These are phyloP conservation scores for Lepidocyrtinus sp. DNA, from an alignment of 2,888 invertebrate species.

Conservation along the genomic window DNA sequence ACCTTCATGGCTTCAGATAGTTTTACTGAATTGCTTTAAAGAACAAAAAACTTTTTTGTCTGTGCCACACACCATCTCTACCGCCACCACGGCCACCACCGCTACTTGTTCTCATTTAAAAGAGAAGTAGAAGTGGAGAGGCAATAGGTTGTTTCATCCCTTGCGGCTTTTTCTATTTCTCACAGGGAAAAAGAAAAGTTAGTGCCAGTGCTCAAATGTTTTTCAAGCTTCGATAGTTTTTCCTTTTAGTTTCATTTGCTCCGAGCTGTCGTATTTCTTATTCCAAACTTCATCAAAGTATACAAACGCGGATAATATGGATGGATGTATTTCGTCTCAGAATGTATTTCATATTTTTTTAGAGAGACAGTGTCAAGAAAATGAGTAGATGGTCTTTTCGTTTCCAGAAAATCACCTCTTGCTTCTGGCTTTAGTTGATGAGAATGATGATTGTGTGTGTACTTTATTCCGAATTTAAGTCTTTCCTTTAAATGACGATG, in stretches of 20 bases:
- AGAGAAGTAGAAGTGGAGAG: conserved; percentile 17
- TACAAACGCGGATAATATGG: conserved; percentile 4
- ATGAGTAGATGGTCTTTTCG: not conserved
- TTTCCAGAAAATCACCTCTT: conserved; percentile 1
- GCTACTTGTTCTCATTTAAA: conserved; percentile 6
- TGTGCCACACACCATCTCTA: conserved; percentile 5
- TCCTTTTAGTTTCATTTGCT: conserved; percentile 40
- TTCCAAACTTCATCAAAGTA: not conserved
- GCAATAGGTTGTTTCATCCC: conserved; percentile 57
- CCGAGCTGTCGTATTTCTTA: conserved; percentile 33
- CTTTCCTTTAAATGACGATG: conserved; percentile 2
- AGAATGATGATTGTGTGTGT: conserved; percentile 19
- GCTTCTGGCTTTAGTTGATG: conserved; percentile 14
- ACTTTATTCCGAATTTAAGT: not conserved
- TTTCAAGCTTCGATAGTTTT: conserved; percentile 56
- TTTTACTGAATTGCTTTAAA: not conserved
- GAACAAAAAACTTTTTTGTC: not conserved
- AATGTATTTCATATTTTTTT: conserved; percentile 7
- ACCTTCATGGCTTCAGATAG: not conserved
- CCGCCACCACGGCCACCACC: conserved; percentile 16
- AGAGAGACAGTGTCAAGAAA: not conserved
- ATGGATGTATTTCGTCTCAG: not conserved
- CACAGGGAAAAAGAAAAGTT: conserved; percentile 18
- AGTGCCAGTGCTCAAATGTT: conserved; percentile 4
- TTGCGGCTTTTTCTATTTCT: conserved; percentile 57